Base-by-base conservation (phyloP, 2,113 vertebrate genomes). In the Sphaerodactylus townsendi region DNA sequence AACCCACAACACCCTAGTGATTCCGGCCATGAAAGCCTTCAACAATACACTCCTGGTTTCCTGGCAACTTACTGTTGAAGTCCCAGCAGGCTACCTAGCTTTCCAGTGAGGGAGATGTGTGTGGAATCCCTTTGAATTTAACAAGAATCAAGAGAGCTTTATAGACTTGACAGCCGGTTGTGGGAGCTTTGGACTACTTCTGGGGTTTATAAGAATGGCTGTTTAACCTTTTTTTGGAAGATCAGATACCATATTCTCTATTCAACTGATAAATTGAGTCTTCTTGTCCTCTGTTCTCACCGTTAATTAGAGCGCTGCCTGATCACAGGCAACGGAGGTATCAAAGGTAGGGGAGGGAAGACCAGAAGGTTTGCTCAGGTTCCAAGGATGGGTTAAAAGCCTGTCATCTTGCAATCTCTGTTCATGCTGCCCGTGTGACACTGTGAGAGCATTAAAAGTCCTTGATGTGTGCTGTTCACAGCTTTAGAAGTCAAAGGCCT, bases 401-500 rank as follows among this genome's bases (percentile, higher is more conserved):
- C 78, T 39, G 3, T 86, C 82, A 2, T 69, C 87, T 48, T 71
- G 81, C 80, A 74, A 70, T 88, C 85, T 92, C 53, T 68, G 50
- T 46, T 82, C 56, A 0, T 48, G 69, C 82, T 82, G 86, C 83
- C 78, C 23, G 72, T 91, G 23, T 89, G 88, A 89, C 75, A 78
- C 90, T 92, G 91, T 15, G 84, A 92, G 86, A 92, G 87, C 86
- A 82, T 93, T 92, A 85, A 86, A 88, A 92, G 87, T 89, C 86
- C 87, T 92, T 91, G 76, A 89, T 90, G 74, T 82, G 76, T 91
- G 93, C 88, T 86, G 88, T 83, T 86, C 87, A 85, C 90, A 89
- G 81, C 85, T 86, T 93, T 72, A 9, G 77, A 91, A 93, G 92
- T 91, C 90, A 93, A 92, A 94, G 90, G 89, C 89, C 87, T 88